These are phyloP conservation scores for Ptychadena robeensis DNA, from an alignment of 2,797 vertebrate genomes.

Conservation along the genomic window DNA sequence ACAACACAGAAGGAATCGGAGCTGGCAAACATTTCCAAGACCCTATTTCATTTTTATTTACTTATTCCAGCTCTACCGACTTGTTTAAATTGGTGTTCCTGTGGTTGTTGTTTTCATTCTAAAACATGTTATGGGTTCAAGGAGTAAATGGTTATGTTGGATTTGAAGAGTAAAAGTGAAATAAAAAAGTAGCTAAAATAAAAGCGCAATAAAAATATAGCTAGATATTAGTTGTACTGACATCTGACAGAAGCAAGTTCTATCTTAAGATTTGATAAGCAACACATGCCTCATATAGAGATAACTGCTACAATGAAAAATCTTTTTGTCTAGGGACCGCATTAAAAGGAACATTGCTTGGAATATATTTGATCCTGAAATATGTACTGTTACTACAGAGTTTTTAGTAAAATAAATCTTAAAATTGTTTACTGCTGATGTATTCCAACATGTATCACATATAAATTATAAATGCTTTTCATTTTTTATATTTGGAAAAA, in stretches of 20 bases:
- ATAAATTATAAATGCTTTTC: too few relatives aligned
- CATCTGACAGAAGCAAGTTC: neutral
- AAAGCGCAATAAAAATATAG: conserved; percentile 8
- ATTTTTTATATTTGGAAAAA: too few relatives aligned
- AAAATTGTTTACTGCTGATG: neutral
- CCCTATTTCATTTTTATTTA: conserved; percentile 12
- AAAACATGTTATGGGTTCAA: conserved; percentile 10
- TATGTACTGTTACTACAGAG: neutral
- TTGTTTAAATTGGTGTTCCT: conserved; percentile 11
- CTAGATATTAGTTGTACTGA: neutral
- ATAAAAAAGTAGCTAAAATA: neutral
- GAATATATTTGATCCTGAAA: neutral
- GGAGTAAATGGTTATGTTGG: conserved; percentile 1
- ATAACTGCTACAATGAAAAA: neutral
- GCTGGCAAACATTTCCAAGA: conserved; percentile 1
- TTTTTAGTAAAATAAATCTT: neutral
- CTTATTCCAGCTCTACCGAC: neutral
- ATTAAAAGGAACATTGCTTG: neutral
- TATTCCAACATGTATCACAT: too few relatives aligned
- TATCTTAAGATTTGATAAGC: neutral
- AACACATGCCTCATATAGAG: neutral
- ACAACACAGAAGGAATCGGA: conserved; percentile 18
- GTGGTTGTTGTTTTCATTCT: conserved; percentile 23
- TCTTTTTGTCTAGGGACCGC: neutral
- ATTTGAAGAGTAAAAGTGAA: conserved; percentile 2